A percentile compares a stretch with the other conserved stretches of the same genome.
Evolutionary conservation across 2,113 vertebrate genomes (phyloP).

Genomic region (Cyprinodon tularosa): DNA sequence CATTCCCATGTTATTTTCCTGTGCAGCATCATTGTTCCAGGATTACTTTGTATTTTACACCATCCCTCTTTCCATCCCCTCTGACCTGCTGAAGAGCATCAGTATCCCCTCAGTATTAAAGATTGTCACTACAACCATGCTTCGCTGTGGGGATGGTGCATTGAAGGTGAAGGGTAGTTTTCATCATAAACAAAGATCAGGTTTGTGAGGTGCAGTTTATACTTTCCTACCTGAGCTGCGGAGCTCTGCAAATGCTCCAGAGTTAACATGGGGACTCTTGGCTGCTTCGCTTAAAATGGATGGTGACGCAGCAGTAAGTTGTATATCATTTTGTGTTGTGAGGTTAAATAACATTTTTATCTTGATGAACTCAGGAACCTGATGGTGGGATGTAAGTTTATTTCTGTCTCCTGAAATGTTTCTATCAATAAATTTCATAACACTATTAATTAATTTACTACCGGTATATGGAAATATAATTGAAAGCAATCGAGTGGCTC

Average conservation of each 20-base stretch:
- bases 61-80: too few relatives aligned
- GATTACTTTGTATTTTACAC: too few relatives aligned
- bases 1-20: too few relatives aligned
- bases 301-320: neutral
- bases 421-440: neutral
- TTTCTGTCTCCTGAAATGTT: neutral
- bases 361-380: neutral
- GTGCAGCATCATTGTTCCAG: too few relatives aligned
- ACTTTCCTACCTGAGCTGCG: neutral
- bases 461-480: neutral
- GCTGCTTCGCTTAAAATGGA: neutral
- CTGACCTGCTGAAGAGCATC: too few relatives aligned
- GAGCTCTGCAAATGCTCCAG: neutral
- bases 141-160: neutral
- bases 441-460: neutral
- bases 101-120: too few relatives aligned
- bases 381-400: neutral
- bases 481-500: neutral
- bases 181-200: neutral
- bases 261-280: neutral
- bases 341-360: neutral
- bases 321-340: neutral
- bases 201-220: neutral
- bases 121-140: too few relatives aligned
- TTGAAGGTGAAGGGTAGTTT: neutral